Evolutionary conservation across 2,113 vertebrate species (phyloP).

Genomic region (Oreochromis spilurus): DNA sequence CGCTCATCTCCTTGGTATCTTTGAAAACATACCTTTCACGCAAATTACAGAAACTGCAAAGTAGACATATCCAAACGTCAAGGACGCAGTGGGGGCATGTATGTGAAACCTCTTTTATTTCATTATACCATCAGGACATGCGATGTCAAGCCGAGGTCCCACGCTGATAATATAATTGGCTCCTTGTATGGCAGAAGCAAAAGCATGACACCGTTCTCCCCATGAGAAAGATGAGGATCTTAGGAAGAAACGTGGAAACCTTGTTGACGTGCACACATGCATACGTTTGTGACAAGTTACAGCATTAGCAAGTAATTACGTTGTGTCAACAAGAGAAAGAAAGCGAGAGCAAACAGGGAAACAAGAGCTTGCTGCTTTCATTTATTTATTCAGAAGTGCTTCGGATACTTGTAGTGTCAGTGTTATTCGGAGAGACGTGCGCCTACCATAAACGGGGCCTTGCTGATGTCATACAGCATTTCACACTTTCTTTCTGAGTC

Average conservation of each 20-base stretch:
- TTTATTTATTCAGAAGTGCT: background rate
- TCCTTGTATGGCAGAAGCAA: conserved; percentile 51
- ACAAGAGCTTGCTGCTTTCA: background rate
- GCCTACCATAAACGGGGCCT: background rate
- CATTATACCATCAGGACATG: conserved; percentile 64
- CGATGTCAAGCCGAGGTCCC: conserved; percentile 63
- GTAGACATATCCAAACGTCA: conserved; percentile 60
- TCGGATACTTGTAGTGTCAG: background rate
- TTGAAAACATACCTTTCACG: conserved; percentile 42
- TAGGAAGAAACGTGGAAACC: background rate
- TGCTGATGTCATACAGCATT: background rate
- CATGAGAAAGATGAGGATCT: conserved; percentile 20
- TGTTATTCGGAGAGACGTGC: background rate
- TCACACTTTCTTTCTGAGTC: background rate
- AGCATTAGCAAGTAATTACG: conserved; percentile 10
- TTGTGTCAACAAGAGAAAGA: background rate
- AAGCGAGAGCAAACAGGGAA: background rate
- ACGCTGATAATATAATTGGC: conserved; percentile 71
- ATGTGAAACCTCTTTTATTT: conserved; percentile 65
- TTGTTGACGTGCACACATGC: conserved; percentile 11
- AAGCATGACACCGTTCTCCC: conserved; percentile 38
- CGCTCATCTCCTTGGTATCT: conserved; percentile 11
- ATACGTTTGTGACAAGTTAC: conserved; percentile 13
- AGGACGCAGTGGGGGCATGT: conserved; percentile 62
- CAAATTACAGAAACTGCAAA: conserved; percentile 59